Conservation (phyloP, 37 sponge, comb jelly and placozoan genomes). For the Aplysina aerophoba region DNA sequence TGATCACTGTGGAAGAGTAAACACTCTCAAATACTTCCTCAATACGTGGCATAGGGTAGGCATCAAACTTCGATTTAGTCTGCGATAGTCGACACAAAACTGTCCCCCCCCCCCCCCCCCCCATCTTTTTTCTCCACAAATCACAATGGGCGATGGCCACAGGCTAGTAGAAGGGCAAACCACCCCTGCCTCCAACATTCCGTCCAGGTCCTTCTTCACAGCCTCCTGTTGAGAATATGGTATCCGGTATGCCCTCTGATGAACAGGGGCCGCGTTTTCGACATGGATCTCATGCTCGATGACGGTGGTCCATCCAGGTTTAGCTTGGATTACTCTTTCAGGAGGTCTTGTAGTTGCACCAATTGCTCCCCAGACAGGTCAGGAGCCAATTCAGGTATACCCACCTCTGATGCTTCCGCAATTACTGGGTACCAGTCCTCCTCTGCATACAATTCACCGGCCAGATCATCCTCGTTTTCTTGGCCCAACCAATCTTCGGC, state of each 20-base stretch:
- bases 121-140: conserved; percentile 35
- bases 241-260: too few species aligned
- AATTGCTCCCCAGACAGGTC: too few species aligned
- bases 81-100: conserved; percentile 39
- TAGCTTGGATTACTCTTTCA: not conserved
- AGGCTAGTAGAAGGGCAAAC: not conserved
- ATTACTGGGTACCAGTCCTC: too few species aligned
- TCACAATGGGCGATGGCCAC: conserved; percentile 28
- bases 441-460: too few species aligned
- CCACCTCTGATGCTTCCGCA: too few species aligned
- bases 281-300: not conserved
- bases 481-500: too few species aligned
- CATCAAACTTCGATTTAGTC: conserved; percentile 21
- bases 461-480: too few species aligned
- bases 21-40: conserved; percentile 20
- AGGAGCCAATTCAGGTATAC: too few species aligned
- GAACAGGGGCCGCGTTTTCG: not conserved
- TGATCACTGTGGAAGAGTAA: not conserved
- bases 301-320: not conserved
- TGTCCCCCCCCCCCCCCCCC: not conserved
- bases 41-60: conserved; percentile 35
- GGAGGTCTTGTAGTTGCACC: not conserved
- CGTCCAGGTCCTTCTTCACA: not conserved
- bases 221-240: too few species aligned
- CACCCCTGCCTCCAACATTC: conserved; percentile 12